Base-by-base conservation (phyloP, 35 echinoderm and acorn worm genomes). In the Hemicentrotus pulcherrimus region DNA sequence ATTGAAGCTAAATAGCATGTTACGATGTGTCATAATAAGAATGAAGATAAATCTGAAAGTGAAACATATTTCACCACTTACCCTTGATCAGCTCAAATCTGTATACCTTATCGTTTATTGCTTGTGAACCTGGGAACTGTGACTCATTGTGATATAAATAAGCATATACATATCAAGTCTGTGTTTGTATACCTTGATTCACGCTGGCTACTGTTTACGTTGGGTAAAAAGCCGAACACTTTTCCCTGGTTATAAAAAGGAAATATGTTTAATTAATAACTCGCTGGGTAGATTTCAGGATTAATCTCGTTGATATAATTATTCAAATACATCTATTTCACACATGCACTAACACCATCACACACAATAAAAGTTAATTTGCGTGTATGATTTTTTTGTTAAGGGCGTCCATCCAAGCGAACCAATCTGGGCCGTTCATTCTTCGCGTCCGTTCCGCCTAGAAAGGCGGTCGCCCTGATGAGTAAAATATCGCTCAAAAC, bases 401-500 rank as follows among this genome's bases (percentile, higher is more conserved):
- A 78, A 78, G 22, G 65, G 65, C 28, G 19, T 78, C 65, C 65
- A 78, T 78, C 65, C 6, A n/a, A 78, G 65, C 65, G 65, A 78
- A 78, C 65, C 65, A n/a, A n/a, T 78, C 65, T 78, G 22, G 65
- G 22, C 65, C 28, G 65, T 28, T 70, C 61, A 70, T 70, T n/a
- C 65, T 78, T 78, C 65, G 88, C 32, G 88, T 90, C 16, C 24
- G 88, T 90, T 47, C 14, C 88, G 88, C 88, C 32, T 45, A 47
- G 46, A 28, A 33, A 47, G 4, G 88, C 88, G 88, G 88, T 47
- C 46, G 88, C 88, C 14, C 11, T 90, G 88, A 90, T 90, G 88
- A 90, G 88, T 90, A 90, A 90, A 90, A 33, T 90, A 30, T 78
- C 88, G 48, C 91, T 93, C 46, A 90, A 90, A 90, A 33, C 32